Evolutionary conservation across 1,140 invertebrate species (phyloP), one percentile per base, ranked within the genome.

Genomic region (Lasaia peninsularis): DNA sequence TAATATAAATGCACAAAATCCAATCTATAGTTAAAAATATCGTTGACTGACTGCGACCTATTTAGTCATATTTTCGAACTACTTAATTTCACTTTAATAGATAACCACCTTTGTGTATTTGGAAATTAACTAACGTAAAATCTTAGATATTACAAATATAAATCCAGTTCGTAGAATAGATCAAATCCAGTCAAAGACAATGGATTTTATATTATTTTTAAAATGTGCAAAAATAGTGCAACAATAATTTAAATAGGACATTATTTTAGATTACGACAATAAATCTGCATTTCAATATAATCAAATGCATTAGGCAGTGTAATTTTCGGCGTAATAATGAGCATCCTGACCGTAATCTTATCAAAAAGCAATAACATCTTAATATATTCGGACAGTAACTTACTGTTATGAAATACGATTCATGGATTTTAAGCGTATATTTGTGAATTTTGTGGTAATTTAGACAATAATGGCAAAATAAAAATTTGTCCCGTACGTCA

Each of bases 301-400:
- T 44, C 51, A 78, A 83, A 75, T 79, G 79, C 72, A 73, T 52
- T 63, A 65, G 73, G 76, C 78, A 87, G 75, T 81, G 70, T 59
- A 63, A 59, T 68, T 64, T 68, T 55, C 53, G 63, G 35, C 61
- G 71, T 80, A 80, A 87, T 83, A 87, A 87, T 86, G 84, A 87
- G 84, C 79, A 86, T 83, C 79, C 80, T 84, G 82, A 81, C 77
- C 61, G 61, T 64, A 32, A 63, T 4, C 54, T 58, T 33, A 63
- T 56, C 65, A 65, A 61, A 67, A 70, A 75, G 65, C 60, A 67
- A 58, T 69, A 67, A 66, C 61, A 65, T 50, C 66, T 66, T 63
- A 55, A 55, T n/a, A 52, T 12, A 32, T 32, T 16, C 24, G 9
- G 37, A 55, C 35, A 21, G 21, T 20, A 40, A 24, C 21, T 12